Evolutionary conservation across 2,113 vertebrate species (phyloP), one percentile per base, ranked within the genome.

Genomic region (Arothron firmamentum): DNA sequence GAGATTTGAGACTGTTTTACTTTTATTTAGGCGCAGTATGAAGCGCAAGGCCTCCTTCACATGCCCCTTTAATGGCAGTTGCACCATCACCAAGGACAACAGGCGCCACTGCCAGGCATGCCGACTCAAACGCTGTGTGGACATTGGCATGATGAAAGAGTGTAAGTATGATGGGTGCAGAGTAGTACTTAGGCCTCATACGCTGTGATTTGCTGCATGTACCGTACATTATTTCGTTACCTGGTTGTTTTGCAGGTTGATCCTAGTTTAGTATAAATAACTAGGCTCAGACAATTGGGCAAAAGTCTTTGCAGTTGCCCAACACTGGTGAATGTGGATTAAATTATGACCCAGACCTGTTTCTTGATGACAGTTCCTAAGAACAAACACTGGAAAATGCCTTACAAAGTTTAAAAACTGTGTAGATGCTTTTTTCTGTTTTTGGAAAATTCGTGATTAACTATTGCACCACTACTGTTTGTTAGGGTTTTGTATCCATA

Each of bases 101-200:
- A 90, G 96, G 56, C 91, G 96, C 41, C 96, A 99, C 86, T 99
- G 96, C 91, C 96, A 99, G 88, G 92, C 96, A 34, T 99, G 96
- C 71, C 87, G 96, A 15, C 94, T 99, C 64, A 96, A 95, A 63
- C 95, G 95, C 82, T 99, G 96, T 1, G 81, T 97, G 88, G 94
- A 96, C 89, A 97, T 98, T 2, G 96, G 96, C 74, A 98, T 99
- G 96, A 98, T 99, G 95, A 99, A 98, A 74, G 96, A 98, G 74
- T 97, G 95, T 98, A 91, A 97, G 96, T 96, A 73, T 77, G 67
- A 65, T 69, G 49, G 54, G 34, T 65, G 61, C 18, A 59, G 54
- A 28, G 31, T 45, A 55, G 38, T 17, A 25, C 28, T 21, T 12
- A 25, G 16, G 49, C n/a, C n/a, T 20, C 1, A 49, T 42, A 47